These are phyloP conservation scores for Acropternis orthonyx DNA, from an alignment of 2,797 vertebrate genomes.

Conservation along the genomic window DNA sequence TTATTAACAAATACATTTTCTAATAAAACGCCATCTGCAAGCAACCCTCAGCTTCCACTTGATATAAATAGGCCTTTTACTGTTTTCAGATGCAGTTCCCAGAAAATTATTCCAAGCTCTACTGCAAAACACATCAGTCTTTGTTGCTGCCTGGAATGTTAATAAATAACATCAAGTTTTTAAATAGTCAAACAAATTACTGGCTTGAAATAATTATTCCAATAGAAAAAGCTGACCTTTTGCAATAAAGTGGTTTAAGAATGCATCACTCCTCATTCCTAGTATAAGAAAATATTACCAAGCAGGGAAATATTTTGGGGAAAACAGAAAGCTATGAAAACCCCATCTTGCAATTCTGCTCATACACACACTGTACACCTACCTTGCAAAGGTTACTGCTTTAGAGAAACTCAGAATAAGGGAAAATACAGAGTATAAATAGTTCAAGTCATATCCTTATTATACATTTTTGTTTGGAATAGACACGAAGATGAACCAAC, in stretches of 20 bases:
- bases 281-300: slow-evolving; percentile 53
- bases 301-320: slow-evolving; percentile 23
- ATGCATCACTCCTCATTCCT: slow-evolving; percentile 30
- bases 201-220: slow-evolving; percentile 67
- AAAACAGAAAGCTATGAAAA: slow-evolving; percentile 35
- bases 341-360: neutral
- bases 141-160: slow-evolving; percentile 70
- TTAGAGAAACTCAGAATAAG: neutral
- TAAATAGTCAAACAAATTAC: slow-evolving; percentile 74
- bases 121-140: slow-evolving; percentile 74
- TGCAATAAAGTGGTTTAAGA: slow-evolving; percentile 49
- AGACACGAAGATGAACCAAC: neutral
- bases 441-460: neutral
- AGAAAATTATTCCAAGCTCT: slow-evolving; percentile 75
- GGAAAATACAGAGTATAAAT: neutral
- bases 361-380: neutral
- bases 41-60: slow-evolving; percentile 73
- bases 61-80: slow-evolving; percentile 75
- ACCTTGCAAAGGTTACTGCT: slow-evolving; percentile 25
- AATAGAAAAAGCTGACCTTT: slow-evolving; percentile 64
- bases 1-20: slow-evolving; percentile 79
- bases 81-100: slow-evolving; percentile 72
- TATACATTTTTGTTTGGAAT: slow-evolving; percentile 8
- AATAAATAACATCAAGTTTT: slow-evolving; percentile 73
- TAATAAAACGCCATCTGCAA: slow-evolving; percentile 78